Base-by-base conservation (phyloP, 2,888 invertebrate species). In the Minunthozetes semirufus region DNA sequence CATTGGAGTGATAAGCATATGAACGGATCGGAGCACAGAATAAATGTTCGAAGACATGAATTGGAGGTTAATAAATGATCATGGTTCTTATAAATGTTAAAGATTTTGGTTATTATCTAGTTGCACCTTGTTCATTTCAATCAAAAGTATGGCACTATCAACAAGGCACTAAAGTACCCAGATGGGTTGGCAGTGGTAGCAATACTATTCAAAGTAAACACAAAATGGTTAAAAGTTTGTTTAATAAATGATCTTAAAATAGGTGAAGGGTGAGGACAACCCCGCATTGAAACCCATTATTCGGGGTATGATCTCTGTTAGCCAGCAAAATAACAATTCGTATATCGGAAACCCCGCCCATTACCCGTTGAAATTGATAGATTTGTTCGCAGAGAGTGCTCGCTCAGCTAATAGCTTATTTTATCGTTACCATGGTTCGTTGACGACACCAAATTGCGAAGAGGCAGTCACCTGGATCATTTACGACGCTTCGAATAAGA, bases 391-490 rank as follows among this genome's bases (percentile, higher is more conserved):
- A 29, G 38, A 25, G 9, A 19, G 68, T 11, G 19, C 17, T 13
- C 33, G 33, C 3, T 8, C 3, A 33, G 33, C 3, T 33, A 33
- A 3, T 33, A 42, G 42, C 13, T 42, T 42, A 27, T 73, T 73
- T 73, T 68, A 68, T 5, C 73, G 73, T 25, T 73, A 73, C 38
- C 61, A 15, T n/a, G 73, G 73, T 22, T 73, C 73, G 13, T 68
- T 61, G n/a, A 73, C 73, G 9, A 73, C 73, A 11, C 73, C 73
- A 9, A 33, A 19, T 19, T 73, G 73, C 38, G 33, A 66, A 22
- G 73, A 73, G 22, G 59, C 46, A 3, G 73, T 73, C 3, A 73
- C 73, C 22, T 73, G 73, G 73, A 68, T 73, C 25, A 73, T 73
- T 4, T 73, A 13, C 11, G 42, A 42, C 13, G 13, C 8, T 9